These are phyloP conservation scores for Desoria tigrina DNA, from an alignment of 2,888 invertebrate genomes.

Conservation along the genomic window DNA sequence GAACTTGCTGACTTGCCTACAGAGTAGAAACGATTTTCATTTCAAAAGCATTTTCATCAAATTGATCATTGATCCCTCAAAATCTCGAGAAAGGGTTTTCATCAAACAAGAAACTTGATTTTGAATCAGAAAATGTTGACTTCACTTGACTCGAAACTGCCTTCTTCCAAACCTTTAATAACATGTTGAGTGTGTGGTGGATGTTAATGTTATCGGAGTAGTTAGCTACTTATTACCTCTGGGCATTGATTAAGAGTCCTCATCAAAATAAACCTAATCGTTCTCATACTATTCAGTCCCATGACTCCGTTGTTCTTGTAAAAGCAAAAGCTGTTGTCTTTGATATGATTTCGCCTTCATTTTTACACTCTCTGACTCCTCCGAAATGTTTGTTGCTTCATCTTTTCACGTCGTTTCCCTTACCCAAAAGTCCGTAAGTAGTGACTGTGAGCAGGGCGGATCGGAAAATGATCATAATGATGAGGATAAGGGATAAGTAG, in stretches of 20 bases:
- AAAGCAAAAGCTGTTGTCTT: slow-evolving; percentile 11
- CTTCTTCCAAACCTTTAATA: slow-evolving; percentile 11
- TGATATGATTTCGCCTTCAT: slow-evolving; percentile 1
- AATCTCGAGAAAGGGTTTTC: slow-evolving; percentile 3
- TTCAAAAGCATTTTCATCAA: slow-evolving; percentile 22
- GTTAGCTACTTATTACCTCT: background rate
- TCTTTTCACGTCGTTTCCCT: background rate
- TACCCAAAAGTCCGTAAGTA: background rate
- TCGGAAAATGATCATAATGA: slow-evolving; percentile 8
- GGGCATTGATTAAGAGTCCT: slow-evolving; percentile 16
- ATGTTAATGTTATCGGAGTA: slow-evolving; percentile 6
- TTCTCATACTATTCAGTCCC: background rate
- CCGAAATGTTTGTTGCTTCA: slow-evolving; percentile 2
- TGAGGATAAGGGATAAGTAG: slow-evolving; percentile 17
- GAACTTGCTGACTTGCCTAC: slow-evolving; percentile 22
- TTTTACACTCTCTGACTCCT: background rate
- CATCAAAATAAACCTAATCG: slow-evolving; percentile 15
- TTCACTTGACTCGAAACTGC: slow-evolving; percentile 8
- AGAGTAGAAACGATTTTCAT: slow-evolving; percentile 33
- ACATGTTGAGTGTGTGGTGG: slow-evolving; percentile 17
- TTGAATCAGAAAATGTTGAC: slow-evolving; percentile 10
- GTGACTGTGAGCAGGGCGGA: background rate
- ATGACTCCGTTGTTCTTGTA: background rate
- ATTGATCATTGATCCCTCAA: slow-evolving; percentile 6
- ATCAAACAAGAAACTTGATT: slow-evolving; percentile 20